phyloP scores from a whole-genome alignment of 2,113 vertebrate genomes.

The Pseudopodoces humilis region DNA sequence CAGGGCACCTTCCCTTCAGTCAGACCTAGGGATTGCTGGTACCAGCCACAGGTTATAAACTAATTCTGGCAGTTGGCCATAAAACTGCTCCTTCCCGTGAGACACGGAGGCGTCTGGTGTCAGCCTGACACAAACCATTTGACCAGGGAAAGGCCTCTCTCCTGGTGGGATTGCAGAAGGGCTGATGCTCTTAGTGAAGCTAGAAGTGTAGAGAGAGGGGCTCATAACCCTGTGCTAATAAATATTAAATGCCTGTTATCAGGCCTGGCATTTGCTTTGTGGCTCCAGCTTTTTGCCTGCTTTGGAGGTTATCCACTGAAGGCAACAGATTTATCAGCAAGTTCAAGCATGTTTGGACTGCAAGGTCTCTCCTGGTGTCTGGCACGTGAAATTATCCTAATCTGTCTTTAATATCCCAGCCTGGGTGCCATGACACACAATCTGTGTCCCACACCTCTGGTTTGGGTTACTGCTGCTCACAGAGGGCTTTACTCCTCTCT shows the following conservation, averaged over 20 bases:
- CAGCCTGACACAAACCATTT: slow-evolving; percentile 69
- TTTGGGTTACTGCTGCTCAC: slow-evolving; percentile 24
- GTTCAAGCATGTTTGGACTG: slow-evolving; percentile 60
- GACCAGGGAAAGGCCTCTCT: slow-evolving; percentile 23
- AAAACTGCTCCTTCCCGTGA: slow-evolving; percentile 50
- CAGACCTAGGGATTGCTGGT: slow-evolving; percentile 29
- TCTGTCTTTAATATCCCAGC: slow-evolving; percentile 18
- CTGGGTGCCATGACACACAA: neutral
- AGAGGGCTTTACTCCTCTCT: neutral
- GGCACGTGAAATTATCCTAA: slow-evolving; percentile 25
- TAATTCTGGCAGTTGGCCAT: slow-evolving; percentile 63
- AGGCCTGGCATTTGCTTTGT: slow-evolving; percentile 1
- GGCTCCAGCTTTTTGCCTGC: neutral
- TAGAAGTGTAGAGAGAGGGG: neutral
- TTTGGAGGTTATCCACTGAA: slow-evolving; percentile 40
- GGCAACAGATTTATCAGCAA: slow-evolving; percentile 60
- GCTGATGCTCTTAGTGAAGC: neutral
- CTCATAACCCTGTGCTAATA: slow-evolving; percentile 35
- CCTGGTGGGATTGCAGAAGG: slow-evolving; percentile 17
- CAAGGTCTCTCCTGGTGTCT: slow-evolving; percentile 39
- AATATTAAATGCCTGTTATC: slow-evolving; percentile 56
- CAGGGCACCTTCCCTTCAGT: slow-evolving; percentile 63
- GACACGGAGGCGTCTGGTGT: slow-evolving; percentile 66
- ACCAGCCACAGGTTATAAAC: slow-evolving; percentile 66
- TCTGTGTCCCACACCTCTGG: slow-evolving; percentile 16